Conservation (phyloP, 1,140 invertebrate genomes). For the Chironomus striatipennis region DNA sequence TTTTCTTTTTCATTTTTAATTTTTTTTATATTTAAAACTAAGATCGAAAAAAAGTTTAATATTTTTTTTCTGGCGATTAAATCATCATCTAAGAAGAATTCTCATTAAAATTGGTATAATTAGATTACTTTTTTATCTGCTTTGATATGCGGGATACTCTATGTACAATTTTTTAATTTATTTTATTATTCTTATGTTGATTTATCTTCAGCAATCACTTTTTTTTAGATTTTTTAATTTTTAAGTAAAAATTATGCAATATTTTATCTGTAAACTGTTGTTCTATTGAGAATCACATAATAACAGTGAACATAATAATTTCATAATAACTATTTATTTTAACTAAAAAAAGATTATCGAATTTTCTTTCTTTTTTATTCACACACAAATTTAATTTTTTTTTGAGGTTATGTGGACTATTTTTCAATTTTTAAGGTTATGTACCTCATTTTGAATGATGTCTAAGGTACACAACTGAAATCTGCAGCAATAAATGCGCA, state of each 20-base stretch:
- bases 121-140: constrained; percentile 2
- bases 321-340: not conserved
- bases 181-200: no score
- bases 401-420: no score
- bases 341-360: not conserved
- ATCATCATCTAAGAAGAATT: not conserved
- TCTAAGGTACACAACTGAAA: no score
- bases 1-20: not conserved
- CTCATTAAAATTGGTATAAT: constrained; percentile 9
- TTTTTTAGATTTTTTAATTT: not conserved
- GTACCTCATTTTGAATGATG: no score
- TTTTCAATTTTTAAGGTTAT: no score
- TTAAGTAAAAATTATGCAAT: constrained; percentile 14
- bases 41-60: not conserved
- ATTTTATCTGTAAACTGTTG: not conserved
- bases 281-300: constrained; percentile 9
- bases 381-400: no score
- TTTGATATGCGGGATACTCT: constrained; percentile 7
- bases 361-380: not conserved
- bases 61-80: constrained; percentile 2
- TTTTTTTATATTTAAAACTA: not conserved
- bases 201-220: not conserved
- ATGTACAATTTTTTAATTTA: not conserved
- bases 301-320: constrained; percentile 14
- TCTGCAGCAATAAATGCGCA: no score